A percentile compares a stretch with the other conserved stretches of the same genome.
These are phyloP conservation scores for Apistogramma diplotaenia DNA, from an alignment of 2,113 vertebrate species.

Conservation along the genomic window DNA sequence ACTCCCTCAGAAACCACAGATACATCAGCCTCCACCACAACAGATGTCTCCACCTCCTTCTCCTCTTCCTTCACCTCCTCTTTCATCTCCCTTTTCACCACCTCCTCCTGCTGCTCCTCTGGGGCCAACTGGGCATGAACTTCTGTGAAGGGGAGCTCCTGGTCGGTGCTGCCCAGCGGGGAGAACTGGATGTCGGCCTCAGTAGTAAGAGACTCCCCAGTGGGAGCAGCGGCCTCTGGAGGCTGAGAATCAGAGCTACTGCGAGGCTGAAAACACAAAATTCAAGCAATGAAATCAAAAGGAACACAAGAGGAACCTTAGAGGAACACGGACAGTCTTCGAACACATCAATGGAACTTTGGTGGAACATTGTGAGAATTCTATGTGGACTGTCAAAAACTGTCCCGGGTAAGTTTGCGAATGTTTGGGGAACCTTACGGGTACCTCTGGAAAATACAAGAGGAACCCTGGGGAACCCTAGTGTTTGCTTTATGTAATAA, in stretches of 20 bases:
- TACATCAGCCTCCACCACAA: conserved; percentile 48
- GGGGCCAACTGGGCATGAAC: conserved; percentile 77
- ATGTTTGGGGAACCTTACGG: not conserved
- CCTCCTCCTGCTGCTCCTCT: conserved; percentile 60
- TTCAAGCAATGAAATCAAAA: not conserved
- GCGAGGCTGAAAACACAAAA: conserved; percentile 44
- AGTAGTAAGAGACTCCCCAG: not conserved
- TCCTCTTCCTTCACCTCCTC: conserved; percentile 61
- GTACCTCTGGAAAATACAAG: not conserved
- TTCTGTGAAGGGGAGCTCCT: conserved; percentile 71
- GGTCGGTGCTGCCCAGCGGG: conserved; percentile 28
- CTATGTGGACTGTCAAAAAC: not conserved
- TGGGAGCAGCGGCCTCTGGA: conserved; percentile 34
- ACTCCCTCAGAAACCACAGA: conserved; percentile 40
- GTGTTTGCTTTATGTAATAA: not conserved
- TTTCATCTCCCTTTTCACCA: conserved; percentile 45
- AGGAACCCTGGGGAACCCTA: not conserved
- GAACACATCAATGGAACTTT: not conserved
- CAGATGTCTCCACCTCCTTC: not conserved
- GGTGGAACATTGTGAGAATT: not conserved
- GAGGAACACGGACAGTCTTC: not conserved
- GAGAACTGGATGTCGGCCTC: conserved; percentile 56
- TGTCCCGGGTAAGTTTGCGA: not conserved
- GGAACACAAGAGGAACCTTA: not conserved
- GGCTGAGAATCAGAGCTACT: conserved; percentile 51